These are phyloP conservation scores for Aplysia californica DNA, from an alignment of 1,140 invertebrate species.

Conservation along the genomic window DNA sequence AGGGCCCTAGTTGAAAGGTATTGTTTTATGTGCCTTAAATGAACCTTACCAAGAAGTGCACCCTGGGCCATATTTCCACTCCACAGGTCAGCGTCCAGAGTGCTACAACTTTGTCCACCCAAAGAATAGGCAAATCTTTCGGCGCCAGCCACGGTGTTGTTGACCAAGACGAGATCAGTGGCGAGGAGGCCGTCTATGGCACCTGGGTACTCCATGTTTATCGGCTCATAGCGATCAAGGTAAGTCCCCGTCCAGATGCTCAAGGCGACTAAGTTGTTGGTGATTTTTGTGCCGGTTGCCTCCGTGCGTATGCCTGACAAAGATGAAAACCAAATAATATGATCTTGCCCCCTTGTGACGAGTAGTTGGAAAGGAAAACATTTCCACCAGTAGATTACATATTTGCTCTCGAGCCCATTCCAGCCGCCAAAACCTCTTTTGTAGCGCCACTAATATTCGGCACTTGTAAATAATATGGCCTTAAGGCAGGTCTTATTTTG, in stretches of 20 bases:
- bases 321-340: background rate
- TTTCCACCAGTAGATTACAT: no score
- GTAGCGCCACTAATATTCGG: no score
- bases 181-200: slow-evolving; percentile 46
- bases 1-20: no score
- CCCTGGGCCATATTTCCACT: slow-evolving; percentile 41
- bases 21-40: no score
- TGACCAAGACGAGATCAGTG: slow-evolving; percentile 34
- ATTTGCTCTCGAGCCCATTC: no score
- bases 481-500: no score
- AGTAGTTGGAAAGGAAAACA: no score
- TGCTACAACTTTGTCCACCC: slow-evolving; percentile 42
- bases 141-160: slow-evolving; percentile 53
- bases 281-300: slow-evolving; percentile 34
- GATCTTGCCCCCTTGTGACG: no score
- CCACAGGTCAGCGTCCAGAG: slow-evolving; percentile 24
- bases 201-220: slow-evolving; percentile 45
- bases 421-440: no score
- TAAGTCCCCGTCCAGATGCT: slow-evolving; percentile 46
- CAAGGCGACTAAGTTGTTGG: slow-evolving; percentile 49
- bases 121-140: slow-evolving; percentile 49
- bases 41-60: slow-evolving; percentile 21
- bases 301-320: slow-evolving; percentile 44
- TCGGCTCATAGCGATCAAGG: slow-evolving; percentile 36
- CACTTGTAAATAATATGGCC: no score